phyloP scores from a whole-genome alignment of 1,140 invertebrate species.

The Pantala flavescens region DNA sequence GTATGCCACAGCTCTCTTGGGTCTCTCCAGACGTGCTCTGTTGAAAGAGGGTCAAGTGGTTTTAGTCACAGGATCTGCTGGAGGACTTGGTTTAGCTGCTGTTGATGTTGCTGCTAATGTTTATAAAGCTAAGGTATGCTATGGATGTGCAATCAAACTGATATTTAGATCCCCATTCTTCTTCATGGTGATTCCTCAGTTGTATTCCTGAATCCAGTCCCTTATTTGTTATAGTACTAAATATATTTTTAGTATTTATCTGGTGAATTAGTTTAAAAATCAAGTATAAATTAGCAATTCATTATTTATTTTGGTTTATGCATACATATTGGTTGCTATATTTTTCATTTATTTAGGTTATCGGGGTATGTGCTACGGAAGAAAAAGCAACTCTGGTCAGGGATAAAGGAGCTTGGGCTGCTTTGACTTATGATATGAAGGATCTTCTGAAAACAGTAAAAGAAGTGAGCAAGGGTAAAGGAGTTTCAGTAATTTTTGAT shows the following conservation, averaged over 20 bases:
- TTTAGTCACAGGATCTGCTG: conserved; percentile 46
- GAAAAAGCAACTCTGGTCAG: conserved; percentile 42
- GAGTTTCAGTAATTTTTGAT: conserved; percentile 48
- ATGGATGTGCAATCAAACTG: not conserved
- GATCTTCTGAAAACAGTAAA: conserved; percentile 41
- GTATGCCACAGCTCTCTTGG: conserved; percentile 47
- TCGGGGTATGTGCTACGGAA: conserved; percentile 45
- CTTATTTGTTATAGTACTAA: no score
- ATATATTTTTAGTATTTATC: no score
- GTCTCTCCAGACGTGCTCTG: conserved; percentile 40
- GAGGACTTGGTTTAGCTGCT: conserved; percentile 46
- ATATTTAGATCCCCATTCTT: conserved; percentile 11
- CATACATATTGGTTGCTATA: no score
- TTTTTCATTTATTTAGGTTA: conserved; percentile 45
- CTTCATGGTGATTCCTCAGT: conserved; percentile 15
- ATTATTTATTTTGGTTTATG: no score
- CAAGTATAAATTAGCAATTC: no score
- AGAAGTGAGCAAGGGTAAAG: conserved; percentile 41
- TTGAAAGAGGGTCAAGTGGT: conserved; percentile 43
- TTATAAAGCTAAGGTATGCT: conserved; percentile 43
- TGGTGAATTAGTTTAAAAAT: no score
- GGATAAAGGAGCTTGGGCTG: conserved; percentile 48
- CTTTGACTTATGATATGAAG: conserved; percentile 43
- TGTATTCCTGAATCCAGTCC: no score
- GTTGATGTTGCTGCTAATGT: conserved; percentile 51